Conservation (phyloP, 2,888 invertebrate genomes). For the Tetropium fuscum region DNA sequence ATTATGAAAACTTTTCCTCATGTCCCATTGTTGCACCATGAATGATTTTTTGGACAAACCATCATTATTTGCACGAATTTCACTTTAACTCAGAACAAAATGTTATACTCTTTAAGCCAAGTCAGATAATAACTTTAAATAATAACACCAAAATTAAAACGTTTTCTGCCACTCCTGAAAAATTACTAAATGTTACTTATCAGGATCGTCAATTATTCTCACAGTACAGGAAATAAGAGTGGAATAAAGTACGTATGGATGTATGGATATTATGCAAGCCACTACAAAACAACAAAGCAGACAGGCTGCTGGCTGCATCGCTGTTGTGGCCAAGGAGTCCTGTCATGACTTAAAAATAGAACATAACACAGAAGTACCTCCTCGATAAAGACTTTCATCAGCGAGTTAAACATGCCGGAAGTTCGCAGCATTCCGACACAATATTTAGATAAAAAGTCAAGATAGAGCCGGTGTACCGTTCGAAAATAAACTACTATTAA, state of each 20-base stretch:
- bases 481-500: conserved; percentile 44
- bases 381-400: conserved; percentile 50
- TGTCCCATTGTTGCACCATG: too few species aligned
- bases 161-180: too few species aligned
- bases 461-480: conserved; percentile 41
- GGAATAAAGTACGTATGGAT: background rate
- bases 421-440: conserved; percentile 50
- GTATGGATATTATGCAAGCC: too few species aligned
- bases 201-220: too few species aligned
- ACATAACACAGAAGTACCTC: conserved; percentile 34
- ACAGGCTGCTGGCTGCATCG: conserved; percentile 1
- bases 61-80: too few species aligned
- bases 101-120: too few species aligned
- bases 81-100: too few species aligned
- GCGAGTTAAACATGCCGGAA: conserved; percentile 50
- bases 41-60: too few species aligned
- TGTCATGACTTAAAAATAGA: conserved; percentile 28
- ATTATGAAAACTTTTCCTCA: too few species aligned
- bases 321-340: background rate
- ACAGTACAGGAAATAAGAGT: background rate
- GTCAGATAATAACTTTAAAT: too few species aligned
- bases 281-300: conserved; percentile 13
- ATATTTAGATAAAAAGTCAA: conserved; percentile 47
- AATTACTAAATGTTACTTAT: too few species aligned
- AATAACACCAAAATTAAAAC: too few species aligned